These are phyloP conservation scores for Saccostrea cuccullata DNA, from an alignment of 1,140 invertebrate genomes.

Conservation along the genomic window DNA sequence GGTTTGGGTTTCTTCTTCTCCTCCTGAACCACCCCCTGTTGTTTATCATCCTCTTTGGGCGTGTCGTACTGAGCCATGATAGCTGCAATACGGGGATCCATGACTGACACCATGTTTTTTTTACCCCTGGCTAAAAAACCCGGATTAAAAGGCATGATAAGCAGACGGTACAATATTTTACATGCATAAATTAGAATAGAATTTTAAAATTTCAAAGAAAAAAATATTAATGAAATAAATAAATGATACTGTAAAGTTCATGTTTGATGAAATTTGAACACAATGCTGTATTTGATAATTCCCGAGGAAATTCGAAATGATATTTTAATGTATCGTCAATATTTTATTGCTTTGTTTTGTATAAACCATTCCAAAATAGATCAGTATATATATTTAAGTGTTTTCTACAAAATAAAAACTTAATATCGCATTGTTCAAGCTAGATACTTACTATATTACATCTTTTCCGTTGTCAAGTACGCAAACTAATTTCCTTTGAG, in stretches of 20 bases:
- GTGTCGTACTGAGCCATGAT: slow-evolving; percentile 31
- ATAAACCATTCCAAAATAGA: too few relatives aligned
- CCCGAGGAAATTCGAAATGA: background rate
- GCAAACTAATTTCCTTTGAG: background rate
- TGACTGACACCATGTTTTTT: background rate
- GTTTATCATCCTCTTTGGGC: background rate
- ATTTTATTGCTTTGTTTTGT: too few relatives aligned
- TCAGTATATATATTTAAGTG: too few relatives aligned
- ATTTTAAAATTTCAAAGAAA: background rate
- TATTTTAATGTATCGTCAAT: too few relatives aligned
- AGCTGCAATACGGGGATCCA: slow-evolving; percentile 28
- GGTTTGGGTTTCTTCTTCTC: slow-evolving; percentile 18
- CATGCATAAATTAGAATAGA: background rate
- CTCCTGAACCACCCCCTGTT: background rate
- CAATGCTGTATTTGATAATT: too few relatives aligned
- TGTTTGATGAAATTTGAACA: too few relatives aligned
- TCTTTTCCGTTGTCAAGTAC: background rate
- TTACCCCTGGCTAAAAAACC: background rate
- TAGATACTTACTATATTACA: background rate
- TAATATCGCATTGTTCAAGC: background rate
- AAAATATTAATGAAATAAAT: background rate
- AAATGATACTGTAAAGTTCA: background rate
- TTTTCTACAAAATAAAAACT: background rate
- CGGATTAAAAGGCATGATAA: too few relatives aligned
- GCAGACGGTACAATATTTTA: too few relatives aligned